Evolutionary conservation across 1,140 invertebrate genomes (phyloP).

Genomic region (Drosophila rhopaloa): DNA sequence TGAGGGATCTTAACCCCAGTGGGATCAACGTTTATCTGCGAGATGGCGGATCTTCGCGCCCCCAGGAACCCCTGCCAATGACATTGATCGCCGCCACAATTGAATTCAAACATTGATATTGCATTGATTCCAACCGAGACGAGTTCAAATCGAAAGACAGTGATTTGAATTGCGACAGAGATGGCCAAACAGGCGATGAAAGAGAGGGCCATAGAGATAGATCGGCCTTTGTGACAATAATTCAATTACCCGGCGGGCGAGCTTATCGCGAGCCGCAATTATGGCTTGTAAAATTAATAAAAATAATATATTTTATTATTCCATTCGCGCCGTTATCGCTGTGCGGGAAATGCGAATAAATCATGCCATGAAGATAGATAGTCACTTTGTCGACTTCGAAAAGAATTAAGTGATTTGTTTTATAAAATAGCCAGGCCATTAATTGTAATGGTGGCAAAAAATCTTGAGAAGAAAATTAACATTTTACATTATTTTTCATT

Average conservation of each 20-base stretch:
- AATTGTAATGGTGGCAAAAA: neutral
- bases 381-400: neutral
- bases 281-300: constrained; percentile 76
- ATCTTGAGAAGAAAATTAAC: neutral
- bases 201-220: constrained; percentile 7
- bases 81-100: constrained; percentile 28
- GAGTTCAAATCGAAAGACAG: constrained; percentile 10
- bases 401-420: constrained; percentile 11
- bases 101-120: constrained; percentile 33
- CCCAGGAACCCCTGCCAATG: constrained; percentile 21
- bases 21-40: constrained; percentile 32
- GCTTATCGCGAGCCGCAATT: constrained; percentile 64
- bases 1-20: constrained; percentile 15
- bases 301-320: constrained; percentile 78
- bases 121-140: constrained; percentile 19
- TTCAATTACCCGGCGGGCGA: constrained; percentile 19
- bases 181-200: constrained; percentile 1
- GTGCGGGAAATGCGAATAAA: constrained; percentile 24
- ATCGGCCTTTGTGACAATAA: constrained; percentile 14
- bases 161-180: constrained; percentile 7
- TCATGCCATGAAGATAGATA: constrained; percentile 23
- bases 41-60: constrained; percentile 41
- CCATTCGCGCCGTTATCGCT: constrained; percentile 27
- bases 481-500: neutral
- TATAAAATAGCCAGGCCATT: neutral